phyloP scores from a whole-genome alignment of 2,888 invertebrate genomes.

The Erebia palarica region DNA sequence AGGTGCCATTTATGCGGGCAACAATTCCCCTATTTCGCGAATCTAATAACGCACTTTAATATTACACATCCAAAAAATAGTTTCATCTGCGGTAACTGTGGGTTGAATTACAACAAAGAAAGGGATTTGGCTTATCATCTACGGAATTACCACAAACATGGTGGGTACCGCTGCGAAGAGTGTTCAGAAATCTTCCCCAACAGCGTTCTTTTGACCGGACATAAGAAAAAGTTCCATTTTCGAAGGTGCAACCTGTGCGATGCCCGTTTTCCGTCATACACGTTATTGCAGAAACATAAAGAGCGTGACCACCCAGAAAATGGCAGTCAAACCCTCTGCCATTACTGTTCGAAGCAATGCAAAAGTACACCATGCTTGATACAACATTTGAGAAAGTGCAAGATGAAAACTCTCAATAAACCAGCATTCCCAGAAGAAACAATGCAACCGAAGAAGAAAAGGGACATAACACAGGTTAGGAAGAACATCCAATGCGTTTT shows the following conservation, averaged over 20 bases:
- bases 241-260: slow-evolving; percentile 62
- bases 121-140: slow-evolving; percentile 61
- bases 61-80: slow-evolving; percentile 58
- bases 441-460: slow-evolving; percentile 53
- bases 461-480: slow-evolving; percentile 61
- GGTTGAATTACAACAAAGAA: slow-evolving; percentile 60
- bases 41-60: slow-evolving; percentile 63
- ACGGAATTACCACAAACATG: slow-evolving; percentile 55
- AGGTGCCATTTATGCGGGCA: slow-evolving; percentile 61
- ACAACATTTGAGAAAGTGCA: slow-evolving; percentile 63
- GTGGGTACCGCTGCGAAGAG: slow-evolving; percentile 62
- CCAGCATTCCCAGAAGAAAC: slow-evolving; percentile 30
- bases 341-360: slow-evolving; percentile 61
- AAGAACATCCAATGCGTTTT: slow-evolving; percentile 68
- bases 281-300: slow-evolving; percentile 59
- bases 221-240: slow-evolving; percentile 59
- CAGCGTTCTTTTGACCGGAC: slow-evolving; percentile 48
- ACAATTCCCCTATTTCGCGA: slow-evolving; percentile 60
- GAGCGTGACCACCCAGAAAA: slow-evolving; percentile 58
- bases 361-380: slow-evolving; percentile 60
- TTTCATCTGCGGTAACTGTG: slow-evolving; percentile 66
- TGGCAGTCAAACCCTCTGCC: slow-evolving; percentile 54
- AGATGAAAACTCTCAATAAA: slow-evolving; percentile 48
- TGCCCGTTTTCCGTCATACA: slow-evolving; percentile 53
- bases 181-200: slow-evolving; percentile 57